These are phyloP conservation scores for Ctenodactylus gundi DNA, from an alignment of 2,113 vertebrate species.

Conservation along the genomic window DNA sequence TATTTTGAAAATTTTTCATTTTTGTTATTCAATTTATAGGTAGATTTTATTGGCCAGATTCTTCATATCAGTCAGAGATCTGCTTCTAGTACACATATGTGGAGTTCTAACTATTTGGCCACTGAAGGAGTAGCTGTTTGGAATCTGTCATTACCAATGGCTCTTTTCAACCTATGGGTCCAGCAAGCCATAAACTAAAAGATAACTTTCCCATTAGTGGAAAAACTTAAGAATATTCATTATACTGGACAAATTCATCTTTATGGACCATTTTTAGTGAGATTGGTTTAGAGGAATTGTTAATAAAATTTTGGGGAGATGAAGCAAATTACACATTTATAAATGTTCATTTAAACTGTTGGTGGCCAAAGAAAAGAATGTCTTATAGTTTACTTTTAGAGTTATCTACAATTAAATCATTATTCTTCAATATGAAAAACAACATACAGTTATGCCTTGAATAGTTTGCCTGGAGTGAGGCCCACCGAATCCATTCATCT, in stretches of 20 bases:
- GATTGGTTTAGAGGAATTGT: conserved; percentile 82
- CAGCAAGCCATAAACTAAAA: conserved; percentile 81
- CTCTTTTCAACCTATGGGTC: conserved; percentile 76
- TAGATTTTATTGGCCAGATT: not conserved
- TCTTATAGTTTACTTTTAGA: conserved; percentile 74
- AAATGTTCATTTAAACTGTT: conserved; percentile 86
- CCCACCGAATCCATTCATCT: not conserved
- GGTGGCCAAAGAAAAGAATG: conserved; percentile 75
- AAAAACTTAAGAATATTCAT: conserved; percentile 83
- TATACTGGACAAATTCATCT: conserved; percentile 85
- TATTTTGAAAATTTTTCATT: conserved; percentile 40
- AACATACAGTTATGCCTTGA: not conserved
- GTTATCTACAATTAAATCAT: conserved; percentile 77
- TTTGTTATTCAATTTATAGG: conserved; percentile 24
- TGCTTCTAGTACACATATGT: not conserved
- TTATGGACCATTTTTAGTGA: conserved; percentile 85
- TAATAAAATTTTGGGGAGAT: conserved; percentile 84
- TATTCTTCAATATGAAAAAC: conserved; percentile 34
- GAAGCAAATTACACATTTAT: conserved; percentile 88
- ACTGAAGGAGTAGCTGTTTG: conserved; percentile 17
- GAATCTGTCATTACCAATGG: conserved; percentile 77
- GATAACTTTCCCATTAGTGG: conserved; percentile 78
- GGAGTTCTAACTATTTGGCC: not conserved
- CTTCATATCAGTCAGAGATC: not conserved
- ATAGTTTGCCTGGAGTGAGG: not conserved